Evolutionary conservation across 2,113 vertebrate genomes (phyloP).

Genomic region (Gadus chalcogrammus): DNA sequence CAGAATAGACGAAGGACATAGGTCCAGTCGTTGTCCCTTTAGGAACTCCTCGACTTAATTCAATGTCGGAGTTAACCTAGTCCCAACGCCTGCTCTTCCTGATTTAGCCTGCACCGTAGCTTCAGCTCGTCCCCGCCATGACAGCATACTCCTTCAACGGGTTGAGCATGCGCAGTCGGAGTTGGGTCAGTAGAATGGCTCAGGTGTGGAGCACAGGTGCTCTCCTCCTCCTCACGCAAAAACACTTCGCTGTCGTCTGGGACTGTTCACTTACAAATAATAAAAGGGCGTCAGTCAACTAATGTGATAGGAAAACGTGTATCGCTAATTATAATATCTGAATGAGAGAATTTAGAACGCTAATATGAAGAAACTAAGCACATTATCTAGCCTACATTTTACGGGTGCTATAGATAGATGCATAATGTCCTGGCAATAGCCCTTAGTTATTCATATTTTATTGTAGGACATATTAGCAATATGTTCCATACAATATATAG

Average conservation of each 20-base stretch:
- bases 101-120: conserved; percentile 60
- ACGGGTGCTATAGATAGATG: too few species aligned
- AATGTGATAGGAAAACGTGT: too few species aligned
- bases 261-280: background rate
- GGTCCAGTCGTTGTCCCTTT: conserved; percentile 24
- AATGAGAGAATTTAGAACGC: too few species aligned
- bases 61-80: conserved; percentile 52
- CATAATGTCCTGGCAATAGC: too few species aligned
- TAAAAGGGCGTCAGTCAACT: too few species aligned
- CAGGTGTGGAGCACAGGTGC: conserved; percentile 68
- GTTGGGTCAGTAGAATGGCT: conserved; percentile 23
- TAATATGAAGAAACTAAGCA: too few species aligned
- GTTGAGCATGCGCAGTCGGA: conserved; percentile 73
- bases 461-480: too few species aligned
- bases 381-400: too few species aligned
- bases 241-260: background rate
- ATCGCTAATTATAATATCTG: too few species aligned
- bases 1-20: conserved; percentile 23
- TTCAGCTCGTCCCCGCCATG: conserved; percentile 84
- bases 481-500: too few species aligned
- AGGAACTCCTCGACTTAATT: conserved; percentile 40
- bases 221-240: background rate
- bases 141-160: conserved; percentile 75
- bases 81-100: conserved; percentile 74
- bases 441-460: too few species aligned